Percentiles rank a stretch among this genome's conserved stretches.
Conservation (phyloP, 1,140 invertebrate genomes). For the Anagrus nilaparvatae region DNA sequence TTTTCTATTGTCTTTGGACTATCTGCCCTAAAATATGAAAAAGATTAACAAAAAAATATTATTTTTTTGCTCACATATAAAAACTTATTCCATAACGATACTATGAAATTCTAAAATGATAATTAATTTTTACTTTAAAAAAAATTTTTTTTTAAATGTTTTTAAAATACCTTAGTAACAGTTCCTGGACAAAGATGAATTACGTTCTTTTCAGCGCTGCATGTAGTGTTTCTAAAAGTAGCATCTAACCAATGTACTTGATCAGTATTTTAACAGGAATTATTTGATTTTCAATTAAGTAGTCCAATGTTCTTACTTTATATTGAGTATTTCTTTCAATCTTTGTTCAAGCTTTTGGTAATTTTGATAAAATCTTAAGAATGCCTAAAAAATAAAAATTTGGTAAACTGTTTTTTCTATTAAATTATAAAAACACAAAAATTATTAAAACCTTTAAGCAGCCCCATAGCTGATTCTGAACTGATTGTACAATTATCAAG, state of each 20-base stretch:
- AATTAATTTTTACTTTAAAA: not conserved
- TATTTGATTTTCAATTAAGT: conserved; percentile 43
- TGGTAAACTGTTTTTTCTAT: conserved; percentile 2
- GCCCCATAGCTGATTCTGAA: conserved; percentile 68
- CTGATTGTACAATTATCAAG: conserved; percentile 71
- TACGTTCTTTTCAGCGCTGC: conserved; percentile 46
- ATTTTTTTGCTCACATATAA: no score
- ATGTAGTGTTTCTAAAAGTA: conserved; percentile 71
- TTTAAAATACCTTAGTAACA: conserved; percentile 53
- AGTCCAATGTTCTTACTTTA: conserved; percentile 55
- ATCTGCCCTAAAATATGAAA: conserved; percentile 50
- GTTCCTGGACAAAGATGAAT: conserved; percentile 76
- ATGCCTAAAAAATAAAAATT: conserved; percentile 47
- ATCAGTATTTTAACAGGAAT: conserved; percentile 49
- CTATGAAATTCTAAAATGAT: conserved; percentile 68
- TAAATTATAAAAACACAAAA: conserved; percentile 2
- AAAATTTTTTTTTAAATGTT: no score
- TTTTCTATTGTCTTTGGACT: conserved; percentile 58
- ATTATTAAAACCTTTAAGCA: conserved; percentile 58
- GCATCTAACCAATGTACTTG: conserved; percentile 87
- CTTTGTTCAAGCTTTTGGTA: conserved; percentile 55
- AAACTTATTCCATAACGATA: conserved; percentile 53
- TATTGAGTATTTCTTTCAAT: conserved; percentile 68
- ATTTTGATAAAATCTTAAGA: conserved; percentile 48
- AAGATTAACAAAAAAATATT: not conserved